Percentiles rank a stretch among this genome's conserved stretches.
phyloP scores from a whole-genome alignment of 2,888 invertebrate species.

The Torymus auratus region DNA sequence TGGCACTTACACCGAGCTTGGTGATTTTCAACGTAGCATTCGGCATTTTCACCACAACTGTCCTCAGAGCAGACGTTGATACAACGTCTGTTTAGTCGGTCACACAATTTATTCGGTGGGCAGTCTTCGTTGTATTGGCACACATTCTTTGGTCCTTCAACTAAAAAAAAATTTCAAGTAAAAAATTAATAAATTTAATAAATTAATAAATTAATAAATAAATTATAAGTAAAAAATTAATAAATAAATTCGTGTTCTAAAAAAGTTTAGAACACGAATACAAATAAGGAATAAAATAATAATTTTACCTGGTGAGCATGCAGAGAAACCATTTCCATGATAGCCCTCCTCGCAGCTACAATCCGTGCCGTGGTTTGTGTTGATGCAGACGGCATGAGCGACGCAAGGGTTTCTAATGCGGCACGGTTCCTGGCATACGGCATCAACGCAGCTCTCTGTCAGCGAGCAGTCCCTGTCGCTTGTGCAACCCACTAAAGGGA shows the following conservation, averaged over 20 bases:
- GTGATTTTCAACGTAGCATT: slow-evolving; percentile 89
- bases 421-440: slow-evolving; percentile 91
- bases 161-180: slow-evolving; percentile 68
- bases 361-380: slow-evolving; percentile 91
- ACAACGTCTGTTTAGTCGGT: slow-evolving; percentile 89
- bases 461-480: slow-evolving; percentile 90
- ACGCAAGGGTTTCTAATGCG: slow-evolving; percentile 90
- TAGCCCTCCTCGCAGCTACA: slow-evolving; percentile 91
- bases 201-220: too few relatives aligned
- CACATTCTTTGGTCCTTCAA: slow-evolving; percentile 79
- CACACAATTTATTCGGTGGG: slow-evolving; percentile 90
- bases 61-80: slow-evolving; percentile 88
- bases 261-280: background rate
- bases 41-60: slow-evolving; percentile 87
- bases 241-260: too few relatives aligned
- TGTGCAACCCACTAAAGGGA: slow-evolving; percentile 86
- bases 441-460: slow-evolving; percentile 91
- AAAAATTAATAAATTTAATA: background rate
- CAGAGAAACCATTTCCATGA: slow-evolving; percentile 90
- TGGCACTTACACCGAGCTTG: slow-evolving; percentile 89
- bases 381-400: slow-evolving; percentile 90
- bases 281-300: background rate
- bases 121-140: slow-evolving; percentile 95
- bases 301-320: slow-evolving; percentile 85
- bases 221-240: background rate